These are phyloP conservation scores for Onchidella celtica DNA, from an alignment of 2,888 invertebrate species.

Conservation along the genomic window DNA sequence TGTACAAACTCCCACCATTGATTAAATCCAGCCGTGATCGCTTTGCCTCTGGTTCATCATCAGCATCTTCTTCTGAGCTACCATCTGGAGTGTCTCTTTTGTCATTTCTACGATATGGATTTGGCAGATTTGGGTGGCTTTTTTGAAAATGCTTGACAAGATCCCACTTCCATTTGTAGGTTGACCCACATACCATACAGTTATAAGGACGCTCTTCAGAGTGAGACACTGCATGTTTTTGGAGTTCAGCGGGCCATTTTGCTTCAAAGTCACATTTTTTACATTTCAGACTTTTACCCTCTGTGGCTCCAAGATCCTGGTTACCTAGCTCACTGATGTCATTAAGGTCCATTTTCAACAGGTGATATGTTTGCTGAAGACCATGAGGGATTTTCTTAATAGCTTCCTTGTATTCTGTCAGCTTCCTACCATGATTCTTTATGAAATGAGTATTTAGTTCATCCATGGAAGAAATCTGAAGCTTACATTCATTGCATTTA, in stretches of 20 bases:
- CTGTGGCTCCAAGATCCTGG: slow-evolving; percentile 62
- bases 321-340: slow-evolving; percentile 66
- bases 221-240: slow-evolving; percentile 79
- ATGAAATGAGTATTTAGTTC: slow-evolving; percentile 78
- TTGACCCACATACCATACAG: slow-evolving; percentile 78
- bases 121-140: slow-evolving; percentile 75
- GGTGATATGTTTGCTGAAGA: slow-evolving; percentile 73
- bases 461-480: slow-evolving; percentile 73
- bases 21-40: not conserved
- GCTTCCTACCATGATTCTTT: slow-evolving; percentile 70
- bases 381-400: slow-evolving; percentile 75
- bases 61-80: slow-evolving; percentile 40
- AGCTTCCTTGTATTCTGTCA: slow-evolving; percentile 71
- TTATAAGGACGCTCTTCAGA: slow-evolving; percentile 77
- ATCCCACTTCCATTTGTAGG: slow-evolving; percentile 80
- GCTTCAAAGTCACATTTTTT: slow-evolving; percentile 77
- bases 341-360: slow-evolving; percentile 73
- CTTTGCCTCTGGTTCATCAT: slow-evolving; percentile 31
- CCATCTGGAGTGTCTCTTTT: slow-evolving; percentile 62
- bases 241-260: slow-evolving; percentile 78
- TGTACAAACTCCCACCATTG: not conserved
- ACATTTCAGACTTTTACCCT: slow-evolving; percentile 75
- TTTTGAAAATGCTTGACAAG: slow-evolving; percentile 79
- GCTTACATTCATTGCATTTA: slow-evolving; percentile 76
- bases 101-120: slow-evolving; percentile 70